Evolutionary conservation across 2,888 invertebrate genomes (phyloP), one percentile per base, ranked within the genome.

Genomic region (Eucriotettix oculatus): DNA sequence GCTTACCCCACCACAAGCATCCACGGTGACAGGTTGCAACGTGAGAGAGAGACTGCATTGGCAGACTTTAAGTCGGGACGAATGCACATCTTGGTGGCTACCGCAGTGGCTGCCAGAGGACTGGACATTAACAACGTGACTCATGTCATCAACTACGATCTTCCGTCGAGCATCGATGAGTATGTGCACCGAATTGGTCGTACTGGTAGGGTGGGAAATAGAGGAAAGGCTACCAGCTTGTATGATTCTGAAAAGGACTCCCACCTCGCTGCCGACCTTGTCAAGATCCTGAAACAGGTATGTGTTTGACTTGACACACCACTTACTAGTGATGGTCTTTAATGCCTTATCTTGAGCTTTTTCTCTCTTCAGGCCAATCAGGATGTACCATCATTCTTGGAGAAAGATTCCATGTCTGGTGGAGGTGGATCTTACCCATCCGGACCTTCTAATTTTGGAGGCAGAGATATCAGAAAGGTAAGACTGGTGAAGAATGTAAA

Each of bases 31-130:
- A 76, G 88, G 10, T 71, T 80, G 0, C 89, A 90, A 68, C 71
- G 80, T 53, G 83, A 88, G 70, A 75, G 90, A n/a, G 88, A 89
- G 68, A 74, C 79, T 64, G 87, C 87, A 0, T 69, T 90, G n/a
- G 57, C 68, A 0, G 90, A 93, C 70, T 97, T 99, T 73, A 87
- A 86, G 70, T 76, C 73, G 16, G 92, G 92, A 0, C 75, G 73
- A 14, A 84, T 87, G 70, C 81, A 81, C 56, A 84, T 97, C 52
- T 76, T 99, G 1, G 92, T 99, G 1, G 97, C 97, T 1, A 98
- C 98, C 0, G 90, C 92, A 0, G 96, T 98, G 0, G 95, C 95
- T 0, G 91, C 96, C 0, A 77, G 98, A 60, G 98, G 98, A 0
- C 75, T 97, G 1, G 92, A 96, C 71, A 94, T 96, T 42, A 84